Base-by-base conservation (phyloP, 2,888 invertebrate species). In the Cryptus viduatorius region DNA sequence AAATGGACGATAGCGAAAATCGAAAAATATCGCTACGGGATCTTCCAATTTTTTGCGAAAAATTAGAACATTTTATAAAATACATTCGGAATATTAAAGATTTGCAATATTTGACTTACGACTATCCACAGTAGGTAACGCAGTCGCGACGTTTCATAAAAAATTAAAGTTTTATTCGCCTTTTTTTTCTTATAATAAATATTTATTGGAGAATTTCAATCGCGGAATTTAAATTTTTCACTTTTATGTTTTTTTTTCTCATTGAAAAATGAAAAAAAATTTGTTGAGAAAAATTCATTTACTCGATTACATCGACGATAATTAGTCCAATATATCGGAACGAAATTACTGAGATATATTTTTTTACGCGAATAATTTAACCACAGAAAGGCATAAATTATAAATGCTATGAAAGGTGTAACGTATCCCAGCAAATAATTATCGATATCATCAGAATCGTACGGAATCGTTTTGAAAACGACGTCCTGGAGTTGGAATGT, bases 401-500 rank as follows among this genome's bases (percentile, higher is more conserved):
- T 44, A 44, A 44, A 24, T 48, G 1, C 46, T 48, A 48, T 14
- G 1, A 14, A 48, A 48, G 7, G 37, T 37, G 1, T 7, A 37
- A 37, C 37, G 37, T 37, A 4, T 56, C 24, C 16, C 8, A 37
- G 10, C 19, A 19, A 56, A 31, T 10, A 8, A 44, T 64, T 19
- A 8, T 10, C 29, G 12, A 37, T 31, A 19, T 8, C n/a, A 78
- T 84, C 72, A 93, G 92, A 37, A 80, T 89, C 67, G 73, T 92
- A 16, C 89, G 90, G 82, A 87, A 87, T 44, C 90, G 87, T 67
- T 84, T 93, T 5, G 88, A 92, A 42, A 73, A 75, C 16, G 89
- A 90, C 53, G 86, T 90, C 14, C 84, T 89, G 46, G 94, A 94
- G 72, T 85, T 94, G 16, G 89, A 92, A 19, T 83, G 83, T 73